These are phyloP conservation scores for Heliconius himera DNA, from an alignment of 1,140 invertebrate genomes.

Conservation along the genomic window DNA sequence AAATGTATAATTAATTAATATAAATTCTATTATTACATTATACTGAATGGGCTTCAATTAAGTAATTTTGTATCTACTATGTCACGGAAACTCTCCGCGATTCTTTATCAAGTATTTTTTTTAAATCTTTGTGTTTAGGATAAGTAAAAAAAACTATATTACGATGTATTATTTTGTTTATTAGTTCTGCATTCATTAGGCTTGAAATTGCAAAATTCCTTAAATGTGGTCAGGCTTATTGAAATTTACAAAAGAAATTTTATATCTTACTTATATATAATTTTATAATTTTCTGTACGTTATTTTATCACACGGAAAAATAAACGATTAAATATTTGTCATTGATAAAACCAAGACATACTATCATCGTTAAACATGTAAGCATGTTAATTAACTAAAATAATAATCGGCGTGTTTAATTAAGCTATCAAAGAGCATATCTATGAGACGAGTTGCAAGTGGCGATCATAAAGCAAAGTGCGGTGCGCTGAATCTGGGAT, in stretches of 20 bases:
- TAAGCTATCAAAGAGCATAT: constrained; percentile 43
- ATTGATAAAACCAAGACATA: background rate
- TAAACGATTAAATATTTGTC: constrained; percentile 11
- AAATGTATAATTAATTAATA: background rate
- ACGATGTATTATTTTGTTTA: background rate
- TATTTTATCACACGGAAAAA: background rate
- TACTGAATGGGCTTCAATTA: background rate
- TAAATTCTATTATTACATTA: background rate
- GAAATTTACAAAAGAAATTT: no score
- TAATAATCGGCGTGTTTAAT: constrained; percentile 27
- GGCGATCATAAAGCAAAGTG: constrained; percentile 50
- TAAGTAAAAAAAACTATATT: background rate
- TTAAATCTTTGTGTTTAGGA: no score
- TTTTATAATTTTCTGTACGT: background rate
- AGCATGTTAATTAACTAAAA: constrained; percentile 6
- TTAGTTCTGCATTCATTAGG: background rate
- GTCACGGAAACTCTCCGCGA: no score
- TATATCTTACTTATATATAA: background rate
- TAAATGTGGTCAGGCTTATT: background rate
- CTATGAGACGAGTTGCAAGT: constrained; percentile 38
- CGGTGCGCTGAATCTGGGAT: constrained; percentile 53
- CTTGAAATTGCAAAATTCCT: background rate
- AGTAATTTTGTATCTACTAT: no score
- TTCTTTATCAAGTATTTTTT: no score
- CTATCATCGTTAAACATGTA: background rate